Evolutionary conservation across 2,113 vertebrate genomes (phyloP).

Genomic region (Cromileptes altivelis): DNA sequence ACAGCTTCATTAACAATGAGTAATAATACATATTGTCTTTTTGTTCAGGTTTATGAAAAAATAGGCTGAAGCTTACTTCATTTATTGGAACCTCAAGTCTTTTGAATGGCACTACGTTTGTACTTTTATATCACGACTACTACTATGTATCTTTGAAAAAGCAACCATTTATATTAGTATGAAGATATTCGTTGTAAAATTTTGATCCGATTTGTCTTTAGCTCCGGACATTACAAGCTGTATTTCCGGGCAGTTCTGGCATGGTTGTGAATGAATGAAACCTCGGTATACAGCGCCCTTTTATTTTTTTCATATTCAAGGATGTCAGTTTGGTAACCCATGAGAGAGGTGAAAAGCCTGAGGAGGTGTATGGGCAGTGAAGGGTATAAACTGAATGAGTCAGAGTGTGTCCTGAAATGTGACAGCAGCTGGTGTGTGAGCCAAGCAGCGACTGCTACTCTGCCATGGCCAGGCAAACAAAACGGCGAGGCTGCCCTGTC

Average conservation of each 20-base stretch:
- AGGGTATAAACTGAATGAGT: conserved; percentile 65
- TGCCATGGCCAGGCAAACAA: conserved; percentile 33
- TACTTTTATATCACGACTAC: neutral
- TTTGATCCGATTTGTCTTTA: neutral
- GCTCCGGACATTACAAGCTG: neutral
- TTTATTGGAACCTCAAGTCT: neutral
- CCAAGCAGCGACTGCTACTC: conserved; percentile 38
- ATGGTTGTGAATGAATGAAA: neutral
- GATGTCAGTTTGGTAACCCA: conserved; percentile 40
- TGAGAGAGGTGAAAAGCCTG: conserved; percentile 53
- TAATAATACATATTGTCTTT: conserved; percentile 28
- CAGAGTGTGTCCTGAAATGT: conserved; percentile 57
- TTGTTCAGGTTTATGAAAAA: conserved; percentile 21
- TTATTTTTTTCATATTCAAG: conserved; percentile 29
- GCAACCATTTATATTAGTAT: neutral
- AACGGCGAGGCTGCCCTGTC: conserved; percentile 12
- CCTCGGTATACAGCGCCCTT: neutral
- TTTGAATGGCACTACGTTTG: neutral
- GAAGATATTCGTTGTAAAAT: too few relatives aligned
- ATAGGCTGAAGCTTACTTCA: conserved; percentile 2
- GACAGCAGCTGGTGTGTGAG: conserved; percentile 63
- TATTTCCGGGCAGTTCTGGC: neutral
- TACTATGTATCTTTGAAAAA: neutral
- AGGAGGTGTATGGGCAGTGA: conserved; percentile 50
- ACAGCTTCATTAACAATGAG: conserved; percentile 68